Evolutionary conservation across 2,888 invertebrate genomes (phyloP).

Genomic region (Athrips mouffetella): DNA sequence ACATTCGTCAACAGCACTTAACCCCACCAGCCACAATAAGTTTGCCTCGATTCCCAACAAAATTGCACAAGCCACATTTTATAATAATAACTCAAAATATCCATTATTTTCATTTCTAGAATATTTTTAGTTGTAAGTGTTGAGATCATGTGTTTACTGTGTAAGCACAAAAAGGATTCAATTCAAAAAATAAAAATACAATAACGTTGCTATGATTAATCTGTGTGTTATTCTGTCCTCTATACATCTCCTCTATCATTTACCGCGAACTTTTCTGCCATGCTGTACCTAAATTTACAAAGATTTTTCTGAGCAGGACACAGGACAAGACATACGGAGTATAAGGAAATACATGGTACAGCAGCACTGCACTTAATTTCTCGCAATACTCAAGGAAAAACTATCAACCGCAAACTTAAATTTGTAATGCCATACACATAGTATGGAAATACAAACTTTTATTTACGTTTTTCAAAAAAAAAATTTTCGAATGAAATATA

Average conservation of each 20-base stretch:
- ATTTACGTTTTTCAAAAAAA: no score
- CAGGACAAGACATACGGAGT: no score
- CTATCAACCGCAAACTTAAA: no score
- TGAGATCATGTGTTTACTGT: constrained; percentile 84
- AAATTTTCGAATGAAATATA: no score
- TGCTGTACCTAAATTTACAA: no score
- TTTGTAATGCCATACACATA: no score
- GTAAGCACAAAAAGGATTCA: constrained; percentile 84
- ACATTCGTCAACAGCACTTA: constrained; percentile 46
- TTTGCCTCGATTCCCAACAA: constrained; percentile 63
- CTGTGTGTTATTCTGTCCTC: constrained; percentile 54
- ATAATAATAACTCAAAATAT: constrained; percentile 63
- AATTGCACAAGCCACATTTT: constrained; percentile 72
- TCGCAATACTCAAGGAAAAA: no score
- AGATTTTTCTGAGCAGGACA: no score
- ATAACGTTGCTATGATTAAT: constrained; percentile 83
- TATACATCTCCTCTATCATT: not conserved
- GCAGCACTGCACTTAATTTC: no score
- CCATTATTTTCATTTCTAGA: constrained; percentile 76
- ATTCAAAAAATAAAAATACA: constrained; percentile 81
- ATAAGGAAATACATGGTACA: no score
- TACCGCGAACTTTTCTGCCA: no score
- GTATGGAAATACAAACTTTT: no score
- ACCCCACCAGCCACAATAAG: constrained; percentile 57
- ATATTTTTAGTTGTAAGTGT: constrained; percentile 84